A percentile compares a stretch with the other conserved stretches of the same genome.
Evolutionary conservation across 1,140 invertebrate species (phyloP).

Genomic region (Magallana ariakensis): DNA sequence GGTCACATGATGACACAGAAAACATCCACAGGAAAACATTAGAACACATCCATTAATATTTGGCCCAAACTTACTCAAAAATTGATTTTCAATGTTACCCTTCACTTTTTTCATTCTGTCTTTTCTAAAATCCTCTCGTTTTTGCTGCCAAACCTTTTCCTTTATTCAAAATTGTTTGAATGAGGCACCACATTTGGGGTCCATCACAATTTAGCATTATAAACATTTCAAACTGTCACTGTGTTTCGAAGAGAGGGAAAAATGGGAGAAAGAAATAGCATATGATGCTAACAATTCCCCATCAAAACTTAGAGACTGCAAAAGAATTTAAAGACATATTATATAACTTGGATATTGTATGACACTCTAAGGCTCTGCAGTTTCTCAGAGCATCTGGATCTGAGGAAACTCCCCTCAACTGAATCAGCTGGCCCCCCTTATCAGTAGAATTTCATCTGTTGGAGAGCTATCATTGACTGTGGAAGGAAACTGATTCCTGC

Average conservation of each 20-base stretch:
- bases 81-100: not conserved
- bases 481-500: constrained; percentile 17
- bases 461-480: constrained; percentile 9
- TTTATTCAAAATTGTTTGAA: not conserved
- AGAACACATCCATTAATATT: not conserved
- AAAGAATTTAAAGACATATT: no score
- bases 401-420: not conserved
- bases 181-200: constrained; percentile 19
- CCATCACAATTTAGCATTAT: not conserved
- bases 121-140: constrained; percentile 18
- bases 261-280: no score
- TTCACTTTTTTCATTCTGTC: constrained; percentile 10
- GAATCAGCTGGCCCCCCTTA: constrained; percentile 26
- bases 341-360: not conserved
- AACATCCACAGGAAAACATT: constrained; percentile 13
- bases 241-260: no score
- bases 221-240: no score
- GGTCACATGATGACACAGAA: not conserved
- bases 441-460: constrained; percentile 34
- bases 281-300: no score
- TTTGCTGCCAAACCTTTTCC: constrained; percentile 11
- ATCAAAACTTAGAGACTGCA: no score
- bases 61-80: not conserved
- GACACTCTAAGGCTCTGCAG: constrained; percentile 1
- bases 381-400: constrained; percentile 29